A percentile compares a stretch with the other conserved stretches of the same genome.
These are phyloP conservation scores for Solenodon paradoxus DNA, from an alignment of 2,113 vertebrate species.

Conservation along the genomic window DNA sequence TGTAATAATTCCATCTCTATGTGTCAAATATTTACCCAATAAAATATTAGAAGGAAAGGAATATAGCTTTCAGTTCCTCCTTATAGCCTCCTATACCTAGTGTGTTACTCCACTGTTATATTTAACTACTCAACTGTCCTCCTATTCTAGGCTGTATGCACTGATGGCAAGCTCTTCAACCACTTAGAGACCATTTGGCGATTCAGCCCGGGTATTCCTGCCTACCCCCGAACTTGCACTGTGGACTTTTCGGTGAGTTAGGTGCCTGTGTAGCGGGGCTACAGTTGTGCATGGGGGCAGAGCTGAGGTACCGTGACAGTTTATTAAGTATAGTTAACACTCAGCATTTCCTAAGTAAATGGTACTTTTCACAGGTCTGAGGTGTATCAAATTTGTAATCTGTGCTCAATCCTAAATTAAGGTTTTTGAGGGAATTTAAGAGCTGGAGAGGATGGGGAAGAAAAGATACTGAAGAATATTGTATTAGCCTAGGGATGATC, in stretches of 20 bases:
- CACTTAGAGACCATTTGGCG: slow-evolving; percentile 96
- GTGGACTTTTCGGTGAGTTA: slow-evolving; percentile 95
- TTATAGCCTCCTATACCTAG: not conserved
- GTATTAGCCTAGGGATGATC: not conserved
- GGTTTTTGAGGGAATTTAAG: not conserved
- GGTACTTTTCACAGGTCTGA: not conserved
- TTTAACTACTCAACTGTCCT: not conserved
- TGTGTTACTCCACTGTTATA: not conserved
- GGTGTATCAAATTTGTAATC: not conserved
- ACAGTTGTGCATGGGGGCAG: not conserved
- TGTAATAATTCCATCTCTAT: not conserved
- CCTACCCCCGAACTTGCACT: slow-evolving; percentile 94
- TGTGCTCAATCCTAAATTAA: not conserved
- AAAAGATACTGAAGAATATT: not conserved
- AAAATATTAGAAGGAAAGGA: not conserved
- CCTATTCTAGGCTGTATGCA: slow-evolving; percentile 89
- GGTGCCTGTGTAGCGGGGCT: not conserved
- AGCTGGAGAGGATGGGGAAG: not conserved
- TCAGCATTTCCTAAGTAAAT: not conserved
- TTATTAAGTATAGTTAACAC: not conserved
- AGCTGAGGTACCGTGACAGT: not conserved
- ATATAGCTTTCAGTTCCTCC: not conserved
- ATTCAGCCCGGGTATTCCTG: slow-evolving; percentile 95
- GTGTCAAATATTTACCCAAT: not conserved
- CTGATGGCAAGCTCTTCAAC: slow-evolving; percentile 95